Percentiles rank a stretch among this genome's conserved stretches.
phyloP scores from a whole-genome alignment of 2,888 invertebrate species.

The Eilema depressum region DNA sequence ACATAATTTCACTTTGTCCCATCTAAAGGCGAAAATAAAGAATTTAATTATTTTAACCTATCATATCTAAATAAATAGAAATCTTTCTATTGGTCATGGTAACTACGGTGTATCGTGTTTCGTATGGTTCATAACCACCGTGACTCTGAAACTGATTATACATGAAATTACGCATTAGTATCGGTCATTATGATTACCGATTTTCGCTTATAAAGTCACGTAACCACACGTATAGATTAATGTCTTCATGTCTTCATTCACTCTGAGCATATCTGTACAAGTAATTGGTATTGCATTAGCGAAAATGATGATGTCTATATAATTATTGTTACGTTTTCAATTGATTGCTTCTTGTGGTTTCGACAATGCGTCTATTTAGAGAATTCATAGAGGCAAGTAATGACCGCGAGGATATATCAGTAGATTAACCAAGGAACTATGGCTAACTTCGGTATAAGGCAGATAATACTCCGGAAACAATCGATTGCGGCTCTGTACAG shows the following conservation, averaged over 20 bases:
- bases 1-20: no score
- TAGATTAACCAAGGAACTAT: background rate
- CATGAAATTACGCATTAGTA: background rate
- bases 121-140: background rate
- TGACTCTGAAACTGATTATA: background rate
- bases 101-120: background rate
- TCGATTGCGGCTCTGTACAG: background rate
- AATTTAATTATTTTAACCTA: background rate
- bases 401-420: background rate
- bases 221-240: conserved; percentile 13
- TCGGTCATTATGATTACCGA: background rate
- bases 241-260: conserved; percentile 16
- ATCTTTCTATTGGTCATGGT: background rate
- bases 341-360: conserved; percentile 22
- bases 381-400: background rate
- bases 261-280: conserved; percentile 1
- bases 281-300: conserved; percentile 25
- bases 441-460: background rate
- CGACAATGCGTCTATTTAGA: conserved; percentile 1
- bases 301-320: conserved; percentile 21
- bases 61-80: background rate
- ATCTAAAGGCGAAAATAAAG: background rate
- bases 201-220: conserved; percentile 1
- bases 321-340: conserved; percentile 20
- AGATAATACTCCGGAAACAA: background rate